phyloP scores from a whole-genome alignment of 1,140 invertebrate genomes.

The Aleiodes sp. region DNA sequence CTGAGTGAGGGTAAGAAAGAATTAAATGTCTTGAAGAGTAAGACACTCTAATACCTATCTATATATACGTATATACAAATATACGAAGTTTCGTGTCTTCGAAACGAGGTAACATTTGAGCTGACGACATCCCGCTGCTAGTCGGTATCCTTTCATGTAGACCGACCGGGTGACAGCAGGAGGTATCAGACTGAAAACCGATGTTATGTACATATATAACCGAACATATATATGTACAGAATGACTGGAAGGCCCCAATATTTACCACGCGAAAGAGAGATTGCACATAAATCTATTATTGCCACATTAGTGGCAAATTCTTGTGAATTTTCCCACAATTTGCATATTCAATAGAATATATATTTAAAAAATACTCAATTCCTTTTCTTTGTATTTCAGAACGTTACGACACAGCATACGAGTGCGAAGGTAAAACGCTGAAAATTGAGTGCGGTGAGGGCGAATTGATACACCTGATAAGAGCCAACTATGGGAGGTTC shows the following conservation, averaged over 20 bases:
- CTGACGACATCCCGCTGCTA: constrained; percentile 62
- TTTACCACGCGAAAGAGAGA: neutral
- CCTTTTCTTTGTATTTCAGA: constrained; percentile 65
- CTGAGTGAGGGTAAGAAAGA: constrained; percentile 1
- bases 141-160: constrained; percentile 60
- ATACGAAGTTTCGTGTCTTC: constrained; percentile 25
- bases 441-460: constrained; percentile 88
- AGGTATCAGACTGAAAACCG: constrained; percentile 51
- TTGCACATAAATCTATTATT: constrained; percentile 35
- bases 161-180: constrained; percentile 58
- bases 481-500: constrained; percentile 95
- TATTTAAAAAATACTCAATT: constrained; percentile 1
- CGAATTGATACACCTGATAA: constrained; percentile 88
- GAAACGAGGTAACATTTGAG: constrained; percentile 27
- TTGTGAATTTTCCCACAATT: constrained; percentile 26
- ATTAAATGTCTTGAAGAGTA: neutral
- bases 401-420: constrained; percentile 90
- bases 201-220: constrained; percentile 50
- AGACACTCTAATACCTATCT: neutral
- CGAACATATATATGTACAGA: neutral
- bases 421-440: constrained; percentile 91
- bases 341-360: neutral
- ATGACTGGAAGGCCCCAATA: constrained; percentile 3
- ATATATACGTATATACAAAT: constrained; percentile 13
- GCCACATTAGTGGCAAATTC: constrained; percentile 31